A percentile compares a stretch with the other conserved stretches of the same genome.
Evolutionary conservation across 2,888 invertebrate species (phyloP).

Genomic region (Bugulina stolonifera): DNA sequence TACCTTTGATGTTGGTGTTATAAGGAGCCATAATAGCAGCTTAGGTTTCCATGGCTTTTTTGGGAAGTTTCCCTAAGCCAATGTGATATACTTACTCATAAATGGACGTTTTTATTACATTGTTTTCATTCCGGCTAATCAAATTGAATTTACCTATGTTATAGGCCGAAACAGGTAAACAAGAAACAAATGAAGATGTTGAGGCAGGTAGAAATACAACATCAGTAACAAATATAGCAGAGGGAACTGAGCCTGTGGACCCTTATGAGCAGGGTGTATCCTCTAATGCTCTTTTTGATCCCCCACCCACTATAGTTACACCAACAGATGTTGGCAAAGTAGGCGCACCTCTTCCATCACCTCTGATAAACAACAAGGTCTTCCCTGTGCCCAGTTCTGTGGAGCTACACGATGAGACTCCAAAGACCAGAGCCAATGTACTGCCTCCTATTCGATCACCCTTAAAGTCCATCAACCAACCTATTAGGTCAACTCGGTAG

Average conservation of each 20-base stretch:
- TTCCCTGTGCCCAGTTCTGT: background rate
- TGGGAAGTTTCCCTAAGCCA: too few relatives aligned
- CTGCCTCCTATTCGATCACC: conserved; percentile 3
- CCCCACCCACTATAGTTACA: background rate
- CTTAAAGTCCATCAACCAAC: background rate
- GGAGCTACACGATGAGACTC: background rate
- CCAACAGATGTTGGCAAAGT: background rate
- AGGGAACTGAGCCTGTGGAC: background rate
- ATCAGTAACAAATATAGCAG: background rate
- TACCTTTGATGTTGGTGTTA: too few relatives aligned
- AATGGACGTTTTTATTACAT: too few relatives aligned
- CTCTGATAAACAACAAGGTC: conserved; percentile 1
- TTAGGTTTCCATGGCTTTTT: too few relatives aligned
- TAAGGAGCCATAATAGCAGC: too few relatives aligned
- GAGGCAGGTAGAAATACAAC: background rate
- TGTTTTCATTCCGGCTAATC: too few relatives aligned
- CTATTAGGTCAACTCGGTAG: conserved; percentile 9
- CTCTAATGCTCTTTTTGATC: too few relatives aligned
- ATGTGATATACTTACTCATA: too few relatives aligned
- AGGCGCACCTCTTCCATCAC: background rate
- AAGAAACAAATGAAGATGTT: background rate
- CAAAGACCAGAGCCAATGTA: background rate
- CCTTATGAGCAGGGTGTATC: too few relatives aligned
- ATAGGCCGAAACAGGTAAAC: background rate
- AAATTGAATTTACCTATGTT: background rate